Percentiles rank a stretch among this genome's conserved stretches.
These are phyloP conservation scores for Podarcis cretensis DNA, from an alignment of 2,113 vertebrate genomes.

Conservation along the genomic window DNA sequence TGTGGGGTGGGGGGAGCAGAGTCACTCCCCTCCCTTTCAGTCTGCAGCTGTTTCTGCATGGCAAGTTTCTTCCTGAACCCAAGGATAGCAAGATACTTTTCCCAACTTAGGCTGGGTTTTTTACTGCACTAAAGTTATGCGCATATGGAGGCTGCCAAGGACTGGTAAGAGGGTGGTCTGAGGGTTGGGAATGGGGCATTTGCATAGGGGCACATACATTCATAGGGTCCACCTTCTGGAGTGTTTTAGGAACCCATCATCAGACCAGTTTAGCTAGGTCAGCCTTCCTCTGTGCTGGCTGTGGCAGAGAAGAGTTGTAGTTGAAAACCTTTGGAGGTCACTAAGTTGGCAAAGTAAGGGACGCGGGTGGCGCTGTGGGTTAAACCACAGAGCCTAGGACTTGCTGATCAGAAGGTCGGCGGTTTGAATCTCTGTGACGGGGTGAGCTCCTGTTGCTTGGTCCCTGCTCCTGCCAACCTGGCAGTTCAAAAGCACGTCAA, in stretches of 20 bases:
- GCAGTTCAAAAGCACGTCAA: too few relatives aligned
- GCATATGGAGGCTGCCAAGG: background rate
- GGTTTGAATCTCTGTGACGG: too few relatives aligned
- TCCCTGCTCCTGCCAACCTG: too few relatives aligned
- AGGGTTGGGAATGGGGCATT: background rate
- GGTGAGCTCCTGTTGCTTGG: too few relatives aligned
- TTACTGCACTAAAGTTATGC: background rate
- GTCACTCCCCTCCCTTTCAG: background rate
- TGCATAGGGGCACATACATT: background rate
- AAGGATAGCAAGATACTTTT: background rate
- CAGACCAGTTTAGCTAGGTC: background rate
- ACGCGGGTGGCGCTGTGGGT: too few relatives aligned
- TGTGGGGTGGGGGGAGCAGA: constrained; percentile 20
- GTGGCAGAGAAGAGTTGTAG: too few relatives aligned
- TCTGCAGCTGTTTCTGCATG: background rate
- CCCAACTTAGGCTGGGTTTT: background rate
- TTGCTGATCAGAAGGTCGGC: too few relatives aligned
- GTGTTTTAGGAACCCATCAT: too few relatives aligned
- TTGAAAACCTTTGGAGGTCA: too few relatives aligned
- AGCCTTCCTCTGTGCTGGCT: background rate
- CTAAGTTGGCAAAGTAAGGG: too few relatives aligned
- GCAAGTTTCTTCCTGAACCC: background rate
- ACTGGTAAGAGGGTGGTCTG: background rate
- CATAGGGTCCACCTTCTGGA: background rate
- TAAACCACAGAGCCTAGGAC: too few relatives aligned